Conservation (phyloP, 2,797 vertebrate genomes). For the Austrolebias charrua region DNA sequence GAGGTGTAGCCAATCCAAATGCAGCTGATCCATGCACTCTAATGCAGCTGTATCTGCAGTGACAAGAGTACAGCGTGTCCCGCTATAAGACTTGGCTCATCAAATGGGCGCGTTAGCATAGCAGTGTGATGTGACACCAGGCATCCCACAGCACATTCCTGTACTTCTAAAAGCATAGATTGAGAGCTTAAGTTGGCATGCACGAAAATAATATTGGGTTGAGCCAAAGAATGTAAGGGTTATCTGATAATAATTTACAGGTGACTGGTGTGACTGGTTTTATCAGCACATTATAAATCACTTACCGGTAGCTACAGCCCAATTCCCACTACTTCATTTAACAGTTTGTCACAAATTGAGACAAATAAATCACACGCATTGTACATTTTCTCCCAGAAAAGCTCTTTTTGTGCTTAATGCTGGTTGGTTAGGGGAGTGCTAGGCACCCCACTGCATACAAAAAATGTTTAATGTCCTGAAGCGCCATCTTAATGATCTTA, state of each 20-base stretch:
- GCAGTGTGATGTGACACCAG: constrained; percentile 51
- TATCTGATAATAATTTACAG: constrained; percentile 35
- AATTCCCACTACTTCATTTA: neutral
- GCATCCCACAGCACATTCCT: constrained; percentile 54
- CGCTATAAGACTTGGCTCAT: constrained; percentile 20
- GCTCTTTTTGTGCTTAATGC: too few relatives aligned
- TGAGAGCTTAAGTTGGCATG: constrained; percentile 41
- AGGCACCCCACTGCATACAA: too few relatives aligned
- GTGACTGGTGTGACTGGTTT: constrained; percentile 20
- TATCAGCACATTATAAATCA: constrained; percentile 50
- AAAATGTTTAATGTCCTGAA: too few relatives aligned
- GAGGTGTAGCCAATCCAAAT: neutral
- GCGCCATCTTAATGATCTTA: too few relatives aligned
- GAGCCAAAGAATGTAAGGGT: constrained; percentile 42
- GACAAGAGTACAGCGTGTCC: constrained; percentile 37
- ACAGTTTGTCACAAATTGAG: neutral
- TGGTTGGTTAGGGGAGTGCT: too few relatives aligned
- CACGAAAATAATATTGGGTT: constrained; percentile 2
- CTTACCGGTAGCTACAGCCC: neutral
- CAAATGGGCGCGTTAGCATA: constrained; percentile 32
- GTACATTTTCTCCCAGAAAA: too few relatives aligned
- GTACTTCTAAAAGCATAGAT: constrained; percentile 35
- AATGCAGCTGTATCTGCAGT: constrained; percentile 32
- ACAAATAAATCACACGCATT: neutral
- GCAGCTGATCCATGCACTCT: constrained; percentile 21